Percentiles rank a stretch among this genome's conserved stretches.
Evolutionary conservation across 2,113 vertebrate genomes (phyloP).

Genomic region (Passer montanus): DNA sequence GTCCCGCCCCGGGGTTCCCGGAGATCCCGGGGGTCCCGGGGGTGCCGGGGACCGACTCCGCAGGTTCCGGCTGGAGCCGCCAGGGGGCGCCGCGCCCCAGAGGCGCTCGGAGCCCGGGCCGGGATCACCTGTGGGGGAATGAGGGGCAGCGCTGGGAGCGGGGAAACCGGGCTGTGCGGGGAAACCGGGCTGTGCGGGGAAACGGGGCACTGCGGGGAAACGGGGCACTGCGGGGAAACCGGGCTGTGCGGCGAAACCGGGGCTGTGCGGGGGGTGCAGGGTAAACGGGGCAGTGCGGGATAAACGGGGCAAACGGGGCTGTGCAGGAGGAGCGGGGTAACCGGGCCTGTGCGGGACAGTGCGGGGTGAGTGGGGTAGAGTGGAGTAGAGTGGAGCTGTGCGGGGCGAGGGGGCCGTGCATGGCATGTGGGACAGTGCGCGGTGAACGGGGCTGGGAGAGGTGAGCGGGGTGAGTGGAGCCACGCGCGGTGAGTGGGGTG

Average conservation of each 20-base stretch:
- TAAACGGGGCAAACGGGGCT: too few species aligned
- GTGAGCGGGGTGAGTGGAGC: background rate
- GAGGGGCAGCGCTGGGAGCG: too few species aligned
- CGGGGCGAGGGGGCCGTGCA: background rate
- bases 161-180: background rate
- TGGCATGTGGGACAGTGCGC: background rate
- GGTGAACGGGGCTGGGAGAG: background rate
- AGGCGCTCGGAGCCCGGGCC: too few species aligned
- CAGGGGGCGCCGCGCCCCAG: background rate
- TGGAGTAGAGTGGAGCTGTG: background rate
- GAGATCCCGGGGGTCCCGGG: too few species aligned
- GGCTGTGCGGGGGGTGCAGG: background rate
- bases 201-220: too few species aligned
- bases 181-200: background rate
- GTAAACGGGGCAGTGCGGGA: too few species aligned
- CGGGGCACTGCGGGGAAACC: background rate
- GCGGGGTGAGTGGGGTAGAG: too few species aligned
- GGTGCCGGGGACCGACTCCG: background rate
- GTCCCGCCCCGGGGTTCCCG: too few species aligned
- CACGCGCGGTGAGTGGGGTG: background rate
- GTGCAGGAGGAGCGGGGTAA: too few species aligned
- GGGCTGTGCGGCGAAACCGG: background rate
- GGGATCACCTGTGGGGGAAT: fast-evolving
- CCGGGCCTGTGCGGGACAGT: background rate
- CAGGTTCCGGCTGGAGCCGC: background rate